Conservation (phyloP, 2,113 vertebrate genomes). For the Hippocampus guttulatus region DNA sequence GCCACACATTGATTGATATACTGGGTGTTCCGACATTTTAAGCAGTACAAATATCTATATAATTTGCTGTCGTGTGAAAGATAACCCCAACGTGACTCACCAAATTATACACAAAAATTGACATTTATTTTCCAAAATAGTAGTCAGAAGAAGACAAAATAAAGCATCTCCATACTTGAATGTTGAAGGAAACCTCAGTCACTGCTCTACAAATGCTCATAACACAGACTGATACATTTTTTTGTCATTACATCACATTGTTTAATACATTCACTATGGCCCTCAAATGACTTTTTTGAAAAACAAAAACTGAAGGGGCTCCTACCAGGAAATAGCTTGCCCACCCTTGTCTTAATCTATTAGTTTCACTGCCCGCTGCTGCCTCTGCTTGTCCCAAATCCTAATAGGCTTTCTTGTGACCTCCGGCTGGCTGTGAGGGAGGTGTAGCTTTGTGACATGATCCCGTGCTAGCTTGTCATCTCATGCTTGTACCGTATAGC, state of each 20-base stretch:
- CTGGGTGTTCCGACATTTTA: background rate
- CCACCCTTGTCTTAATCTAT: slow-evolving; percentile 18
- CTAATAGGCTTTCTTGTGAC: slow-evolving; percentile 62
- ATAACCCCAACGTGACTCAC: background rate
- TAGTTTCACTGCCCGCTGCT: slow-evolving; percentile 25
- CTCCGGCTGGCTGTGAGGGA: slow-evolving; percentile 24
- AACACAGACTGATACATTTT: background rate
- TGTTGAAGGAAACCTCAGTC: background rate
- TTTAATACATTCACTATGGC: background rate
- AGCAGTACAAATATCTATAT: background rate
- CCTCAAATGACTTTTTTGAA: background rate
- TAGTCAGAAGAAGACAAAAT: background rate
- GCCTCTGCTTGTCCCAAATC: slow-evolving; percentile 19
- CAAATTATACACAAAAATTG: background rate
- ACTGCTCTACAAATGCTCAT: background rate
- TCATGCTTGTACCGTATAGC: slow-evolving; percentile 1
- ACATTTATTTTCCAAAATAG: background rate
- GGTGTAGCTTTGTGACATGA: slow-evolving; percentile 35
- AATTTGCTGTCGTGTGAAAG: background rate
- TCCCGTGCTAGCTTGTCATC: slow-evolving; percentile 21
- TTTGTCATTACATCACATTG: background rate
- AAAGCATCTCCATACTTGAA: background rate
- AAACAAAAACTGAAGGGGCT: background rate
- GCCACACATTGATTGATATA: background rate
- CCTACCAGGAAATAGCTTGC: background rate